Percentiles rank a stretch among this genome's conserved stretches.
Conservation (phyloP, 2,113 vertebrate genomes). For the Etheostoma cragini region DNA sequence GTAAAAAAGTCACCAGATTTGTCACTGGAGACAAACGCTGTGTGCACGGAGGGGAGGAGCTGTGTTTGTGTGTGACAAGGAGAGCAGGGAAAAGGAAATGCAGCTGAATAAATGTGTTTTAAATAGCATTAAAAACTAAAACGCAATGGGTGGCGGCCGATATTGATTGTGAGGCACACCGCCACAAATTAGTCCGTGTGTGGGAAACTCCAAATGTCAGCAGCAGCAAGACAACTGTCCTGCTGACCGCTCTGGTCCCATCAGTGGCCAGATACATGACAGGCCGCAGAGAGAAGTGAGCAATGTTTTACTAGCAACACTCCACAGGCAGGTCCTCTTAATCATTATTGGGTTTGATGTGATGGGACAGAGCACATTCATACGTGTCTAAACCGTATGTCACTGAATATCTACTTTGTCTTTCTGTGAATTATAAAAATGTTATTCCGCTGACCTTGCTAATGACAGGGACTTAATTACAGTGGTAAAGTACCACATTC, state of each 20-base stretch:
- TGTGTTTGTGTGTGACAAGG: too few relatives aligned
- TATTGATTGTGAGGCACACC: too few relatives aligned
- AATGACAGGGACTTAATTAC: background rate
- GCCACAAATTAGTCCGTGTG: too few relatives aligned
- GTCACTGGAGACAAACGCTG: too few relatives aligned
- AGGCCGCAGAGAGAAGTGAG: background rate
- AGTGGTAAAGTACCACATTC: background rate
- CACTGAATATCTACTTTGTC: background rate
- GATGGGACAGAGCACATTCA: background rate
- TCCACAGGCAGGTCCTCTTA: background rate
- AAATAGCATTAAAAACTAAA: too few relatives aligned
- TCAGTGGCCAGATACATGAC: slow-evolving; percentile 4
- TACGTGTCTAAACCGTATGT: background rate
- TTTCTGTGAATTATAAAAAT: background rate
- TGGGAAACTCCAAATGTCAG: background rate
- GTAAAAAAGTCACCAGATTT: too few relatives aligned
- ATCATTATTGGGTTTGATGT: background rate
- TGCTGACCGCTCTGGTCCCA: background rate
- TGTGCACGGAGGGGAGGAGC: too few relatives aligned
- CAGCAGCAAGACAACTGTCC: background rate
- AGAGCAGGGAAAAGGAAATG: too few relatives aligned
- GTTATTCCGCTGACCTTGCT: too few relatives aligned
- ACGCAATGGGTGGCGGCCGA: too few relatives aligned
- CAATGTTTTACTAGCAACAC: background rate
- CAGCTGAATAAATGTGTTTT: too few relatives aligned